Base-by-base conservation (phyloP, 2,113 vertebrate genomes). In the Sterrhoptilus dennistouni region DNA sequence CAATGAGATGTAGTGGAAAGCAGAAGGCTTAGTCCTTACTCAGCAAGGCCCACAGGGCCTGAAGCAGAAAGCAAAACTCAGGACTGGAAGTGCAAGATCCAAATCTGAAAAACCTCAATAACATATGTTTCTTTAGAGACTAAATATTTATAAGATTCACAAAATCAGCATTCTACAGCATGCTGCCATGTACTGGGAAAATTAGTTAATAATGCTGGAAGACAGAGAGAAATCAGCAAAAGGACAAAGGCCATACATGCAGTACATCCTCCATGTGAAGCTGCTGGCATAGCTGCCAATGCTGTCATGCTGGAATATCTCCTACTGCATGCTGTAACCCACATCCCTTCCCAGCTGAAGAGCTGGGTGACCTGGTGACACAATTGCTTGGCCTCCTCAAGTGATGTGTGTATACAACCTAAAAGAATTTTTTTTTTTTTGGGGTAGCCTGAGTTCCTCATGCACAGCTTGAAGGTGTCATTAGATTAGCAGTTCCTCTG, bases 241-340 rank as follows among this genome's bases (percentile, higher is more conserved):
- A 31, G 56, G 27, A 56, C 5, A 6, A 53, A 81, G 59, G 44
- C 15, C 4, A 4, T 23, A 29, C 18, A 44, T 31, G 16, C 21
- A 17, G 8, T 19, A 25, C 23, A 31, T 47, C 24, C 9, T 56
- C 25, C 4, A 1, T 5, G 36, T 28, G 61, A 52, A 56, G 44
- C 59, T 88, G 17, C 22, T 53, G 16, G 50, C 54, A 38, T 13
- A 64, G 40, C 24, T 74, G 40, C 21, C 50, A 35, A 3, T 3
- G 4, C 29, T 45, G 50, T 21, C 2, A 8, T 2, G 0, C 44
- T 40, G 28, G 31, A 57, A 14, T n/a, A 17, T 0, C 18, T 13
- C 12, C 56, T 5, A 0, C 29, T 59, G 22, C 60, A 14, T 13
- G 22, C 31, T 38, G 8, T 36, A 38, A 56, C 28, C 5, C 36